Evolutionary conservation across 1,140 invertebrate genomes (phyloP), one percentile per base, ranked within the genome.

Genomic region (Spodoptera frugiperda): DNA sequence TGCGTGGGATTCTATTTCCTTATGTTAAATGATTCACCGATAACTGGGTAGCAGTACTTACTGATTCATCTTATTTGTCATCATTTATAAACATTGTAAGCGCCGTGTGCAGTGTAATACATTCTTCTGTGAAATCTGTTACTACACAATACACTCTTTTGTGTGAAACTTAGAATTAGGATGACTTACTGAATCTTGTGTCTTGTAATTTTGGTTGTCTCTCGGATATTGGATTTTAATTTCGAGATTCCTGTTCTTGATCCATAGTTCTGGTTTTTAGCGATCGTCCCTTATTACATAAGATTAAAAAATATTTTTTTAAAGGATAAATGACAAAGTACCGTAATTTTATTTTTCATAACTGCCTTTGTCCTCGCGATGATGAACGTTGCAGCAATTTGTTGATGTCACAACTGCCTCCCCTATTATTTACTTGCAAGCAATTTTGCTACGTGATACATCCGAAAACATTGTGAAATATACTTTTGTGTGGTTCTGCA

Each of bases 391-490:
- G 68, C 14, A 53, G 77, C 61, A 78, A 74, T 78, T 72, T 65
- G 48, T 67, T 67, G 70, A 55, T 68, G 77, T 74, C 77, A 78
- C 70, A 78, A 78, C 63, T 67, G 48, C 19, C 70, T 71, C 21
- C 17, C 17, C 59, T 71, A 63, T 77, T 61, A 71, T 61, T 61
- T 71, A 53, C 49, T 57, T 57, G 5, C 25, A 55, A 39, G 61
- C 48, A 78, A 78, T 73, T 72, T 61, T 48, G 30, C 59, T 76
- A 61, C 72, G 72, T 75, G 77, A 75, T 65, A 75, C 72, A 78
- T 75, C 77, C 77, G 61, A 78, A 75, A 78, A 61, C 63, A 75
- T 74, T 78, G 71, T 70, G 53, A 68, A 68, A 78, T 75, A 6
- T 75, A 46, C 21, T 48, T 19, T 46, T 6, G 15, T 65, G 61